Evolutionary conservation across 1,140 invertebrate genomes (phyloP), one percentile per base, ranked within the genome.

Genomic region (Cotesia vestalis): DNA sequence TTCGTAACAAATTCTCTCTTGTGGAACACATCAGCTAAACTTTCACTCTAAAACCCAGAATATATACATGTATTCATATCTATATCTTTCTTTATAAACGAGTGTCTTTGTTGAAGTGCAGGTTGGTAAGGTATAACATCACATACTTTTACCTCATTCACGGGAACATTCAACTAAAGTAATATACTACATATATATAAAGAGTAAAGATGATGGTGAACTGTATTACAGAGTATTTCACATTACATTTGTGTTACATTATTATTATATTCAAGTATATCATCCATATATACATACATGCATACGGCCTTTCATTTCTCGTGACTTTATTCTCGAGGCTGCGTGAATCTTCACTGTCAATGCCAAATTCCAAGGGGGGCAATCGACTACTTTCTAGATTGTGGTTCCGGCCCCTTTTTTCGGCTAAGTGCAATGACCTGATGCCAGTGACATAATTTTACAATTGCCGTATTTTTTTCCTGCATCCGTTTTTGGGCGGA

Each of bases 361-460:
- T 78, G 79, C 79, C 76, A 77, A 77, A 78, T 80, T 78, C 77
- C 80, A 69, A 52, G 34, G 57, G 75, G 76, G 73, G 73, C 75
- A 34, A 78, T 69, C 73, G 69, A 75, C 77, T 66, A 75, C 74
- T 78, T 77, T 74, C 76, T 73, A 79, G 72, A 75, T 36, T 52
- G 46, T 35, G 38, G 14, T 51, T 62, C 51, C 52, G 62, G 17
- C 61, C 52, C 35, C 20, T 66, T 72, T 46, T 68, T 69, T 55
- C 53, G 38, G 35, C 9, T 46, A 17, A 34, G 61, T 34, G 9
- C 69, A 20, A 64, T 71, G 69, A 71, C 46, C 69, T 36, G 53
- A 51, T 35, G 60, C 69, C 34, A 71, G 69, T 71, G 69, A 71
- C 69, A 71, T 71, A 71, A 71, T 71, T 71, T 53, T 52, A 8